A percentile compares a stretch with the other conserved stretches of the same genome.
Conservation (phyloP, 2,113 vertebrate genomes). For the Nannobrachium achirus region DNA sequence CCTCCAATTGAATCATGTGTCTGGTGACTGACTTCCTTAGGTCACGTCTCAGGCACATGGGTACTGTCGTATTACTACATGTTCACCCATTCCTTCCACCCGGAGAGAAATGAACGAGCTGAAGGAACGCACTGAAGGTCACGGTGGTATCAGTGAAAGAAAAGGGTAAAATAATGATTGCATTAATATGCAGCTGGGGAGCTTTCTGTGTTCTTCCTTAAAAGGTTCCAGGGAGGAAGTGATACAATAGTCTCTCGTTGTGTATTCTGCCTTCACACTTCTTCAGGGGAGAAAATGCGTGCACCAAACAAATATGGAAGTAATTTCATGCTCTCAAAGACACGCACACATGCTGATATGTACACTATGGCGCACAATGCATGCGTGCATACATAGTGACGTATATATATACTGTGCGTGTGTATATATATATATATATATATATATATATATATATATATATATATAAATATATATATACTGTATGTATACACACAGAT, state of each 20-base stretch:
- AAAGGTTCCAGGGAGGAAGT: conserved; percentile 51
- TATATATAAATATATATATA: too few species aligned
- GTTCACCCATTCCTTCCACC: conserved; percentile 42
- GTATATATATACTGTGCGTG: too few species aligned
- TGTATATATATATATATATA: too few species aligned
- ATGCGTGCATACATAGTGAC: background rate
- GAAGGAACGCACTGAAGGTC: conserved; percentile 67
- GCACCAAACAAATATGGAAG: conserved; percentile 45
- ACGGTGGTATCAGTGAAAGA: conserved; percentile 60
- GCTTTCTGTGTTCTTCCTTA: conserved; percentile 54
- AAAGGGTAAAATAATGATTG: conserved; percentile 64
- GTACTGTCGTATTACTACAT: conserved; percentile 33
- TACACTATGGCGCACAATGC: conserved; percentile 18
- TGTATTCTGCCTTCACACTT: conserved; percentile 32
- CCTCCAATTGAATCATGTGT: conserved; percentile 38
- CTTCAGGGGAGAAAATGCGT: background rate
- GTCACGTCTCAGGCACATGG: conserved; percentile 7
- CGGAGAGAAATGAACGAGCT: conserved; percentile 46
- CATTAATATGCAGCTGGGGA: conserved; percentile 72
- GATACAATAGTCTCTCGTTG: conserved; percentile 51
- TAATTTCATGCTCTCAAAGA: conserved; percentile 18
- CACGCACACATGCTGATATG: conserved; percentile 5
- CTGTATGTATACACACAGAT: too few species aligned
- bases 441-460: too few species aligned
- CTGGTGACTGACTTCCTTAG: conserved; percentile 8